Evolutionary conservation across 2,888 invertebrate species (phyloP), one percentile per base, ranked within the genome.

Genomic region (Entomobrya multifasciata): DNA sequence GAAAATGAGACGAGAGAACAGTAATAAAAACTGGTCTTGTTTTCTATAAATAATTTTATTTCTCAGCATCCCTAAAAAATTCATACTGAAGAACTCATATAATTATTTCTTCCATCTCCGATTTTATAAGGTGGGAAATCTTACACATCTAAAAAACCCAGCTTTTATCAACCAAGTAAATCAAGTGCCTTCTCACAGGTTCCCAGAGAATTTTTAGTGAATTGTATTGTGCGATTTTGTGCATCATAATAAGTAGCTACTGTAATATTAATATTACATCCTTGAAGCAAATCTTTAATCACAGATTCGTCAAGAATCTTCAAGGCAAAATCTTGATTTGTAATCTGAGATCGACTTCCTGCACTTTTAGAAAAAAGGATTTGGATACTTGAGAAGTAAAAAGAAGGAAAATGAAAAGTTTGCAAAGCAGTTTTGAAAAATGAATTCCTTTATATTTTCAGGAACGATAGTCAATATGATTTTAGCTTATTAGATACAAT

Each of bases 331-430:
- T 25, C 47, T 25, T 44, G 25, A 80, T 47, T 41, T 52, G 82
- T 74, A 82, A 82, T 82, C 30, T 47, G 62, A 82, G 60, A 82
- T n/a, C 15, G 49, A 82, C 49, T 82, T 82, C 82, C 82, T 82
- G 20, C 55, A n/a, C 67, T 41, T 27, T 27, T 25, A 22, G n/a
- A n/a, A n/a, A n/a, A 36, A 41, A 67, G 8, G 30, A 67, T 17
- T 0, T 22, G 20, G 70, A 70, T 47, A 70, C 25, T 11, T 47
- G 70, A 70, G 22, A 70, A 13, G 6, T 70, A 44, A 70, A 22
- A 70, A 47, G 1, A 36, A 8, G 8, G 8, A 36, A 36, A 8
- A 10, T 25, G 20, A 70, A 17, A 70, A 47, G 70, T 70, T 70
- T 25, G 47, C 70, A 70, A 47, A 70, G 70, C 44, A 70, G 47